Conservation (phyloP, 2,113 vertebrate genomes). For the Puffinus mauretanicus region DNA sequence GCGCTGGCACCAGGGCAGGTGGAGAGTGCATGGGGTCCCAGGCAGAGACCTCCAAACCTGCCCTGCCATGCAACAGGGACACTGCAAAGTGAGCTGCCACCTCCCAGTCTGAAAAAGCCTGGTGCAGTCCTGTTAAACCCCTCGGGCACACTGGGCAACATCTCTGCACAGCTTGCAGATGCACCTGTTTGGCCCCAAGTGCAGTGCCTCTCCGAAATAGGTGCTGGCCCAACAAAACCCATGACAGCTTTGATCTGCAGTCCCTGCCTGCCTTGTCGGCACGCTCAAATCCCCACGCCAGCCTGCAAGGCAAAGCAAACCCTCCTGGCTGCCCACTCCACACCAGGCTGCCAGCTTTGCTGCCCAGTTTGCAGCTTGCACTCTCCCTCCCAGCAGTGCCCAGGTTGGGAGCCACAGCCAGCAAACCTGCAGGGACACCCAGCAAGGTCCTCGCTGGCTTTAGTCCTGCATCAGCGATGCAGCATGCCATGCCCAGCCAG, state of each 20-base stretch:
- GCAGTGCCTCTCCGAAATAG: not conserved
- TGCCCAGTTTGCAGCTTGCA: not conserved
- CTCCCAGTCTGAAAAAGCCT: not conserved
- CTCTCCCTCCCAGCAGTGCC: not conserved
- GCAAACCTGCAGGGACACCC: not conserved
- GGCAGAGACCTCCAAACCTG: not conserved
- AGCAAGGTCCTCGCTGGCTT: not conserved
- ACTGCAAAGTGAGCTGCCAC: not conserved
- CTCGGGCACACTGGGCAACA: rapidly evolving
- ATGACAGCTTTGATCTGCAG: not conserved
- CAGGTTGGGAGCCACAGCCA: not conserved
- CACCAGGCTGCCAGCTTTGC: not conserved
- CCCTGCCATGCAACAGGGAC: not conserved
- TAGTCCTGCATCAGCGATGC: rapidly evolving
- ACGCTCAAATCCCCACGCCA: not conserved
- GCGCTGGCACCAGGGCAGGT: not conserved
- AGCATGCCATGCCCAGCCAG: not conserved
- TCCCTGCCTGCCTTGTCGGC: rapidly evolving
- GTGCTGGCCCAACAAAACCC: not conserved
- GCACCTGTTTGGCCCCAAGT: not conserved
- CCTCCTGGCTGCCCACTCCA: not conserved
- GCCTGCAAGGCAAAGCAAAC: not conserved
- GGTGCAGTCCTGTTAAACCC: not conserved
- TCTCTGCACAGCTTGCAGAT: not conserved
- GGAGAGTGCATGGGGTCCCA: not conserved